Evolutionary conservation across 2,113 vertebrate species (phyloP).

Genomic region (Procapra przewalskii): DNA sequence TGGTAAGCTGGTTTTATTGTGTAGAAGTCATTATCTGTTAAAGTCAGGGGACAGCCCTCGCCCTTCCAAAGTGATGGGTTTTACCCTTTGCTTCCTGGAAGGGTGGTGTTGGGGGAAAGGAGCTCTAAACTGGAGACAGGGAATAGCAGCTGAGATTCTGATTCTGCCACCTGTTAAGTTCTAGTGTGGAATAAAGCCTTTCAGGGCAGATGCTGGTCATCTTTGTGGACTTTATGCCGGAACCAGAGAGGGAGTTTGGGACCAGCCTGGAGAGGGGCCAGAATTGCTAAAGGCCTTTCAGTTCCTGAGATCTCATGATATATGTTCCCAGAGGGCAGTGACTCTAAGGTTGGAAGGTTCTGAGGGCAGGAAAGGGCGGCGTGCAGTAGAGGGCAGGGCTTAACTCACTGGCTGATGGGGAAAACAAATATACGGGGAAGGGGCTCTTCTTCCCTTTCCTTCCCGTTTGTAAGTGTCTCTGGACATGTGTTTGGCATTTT

Average conservation of each 20-base stretch:
- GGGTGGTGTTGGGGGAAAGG: background rate
- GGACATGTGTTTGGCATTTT: background rate
- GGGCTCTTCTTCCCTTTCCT: background rate
- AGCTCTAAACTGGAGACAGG: background rate
- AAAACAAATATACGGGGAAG: background rate
- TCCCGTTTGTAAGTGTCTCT: background rate
- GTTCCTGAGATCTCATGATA: background rate
- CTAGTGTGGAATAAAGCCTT: background rate
- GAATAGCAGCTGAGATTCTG: background rate
- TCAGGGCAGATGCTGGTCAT: background rate
- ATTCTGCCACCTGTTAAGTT: background rate
- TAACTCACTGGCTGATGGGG: background rate
- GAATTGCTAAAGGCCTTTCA: background rate
- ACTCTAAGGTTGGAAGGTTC: background rate
- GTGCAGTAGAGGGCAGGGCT: background rate
- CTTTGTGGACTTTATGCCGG: fast-evolving
- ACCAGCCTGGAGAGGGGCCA: background rate
- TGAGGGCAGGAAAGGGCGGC: background rate
- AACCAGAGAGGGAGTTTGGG: background rate
- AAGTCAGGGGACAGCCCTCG: background rate
- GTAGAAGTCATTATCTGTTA: slow-evolving; percentile 6
- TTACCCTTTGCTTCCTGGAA: background rate
- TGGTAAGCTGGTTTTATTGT: slow-evolving; percentile 31
- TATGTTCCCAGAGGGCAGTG: background rate
- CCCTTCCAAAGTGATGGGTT: background rate